Base-by-base conservation (phyloP, 2,797 vertebrate species). In the Sitta carolinensis region DNA sequence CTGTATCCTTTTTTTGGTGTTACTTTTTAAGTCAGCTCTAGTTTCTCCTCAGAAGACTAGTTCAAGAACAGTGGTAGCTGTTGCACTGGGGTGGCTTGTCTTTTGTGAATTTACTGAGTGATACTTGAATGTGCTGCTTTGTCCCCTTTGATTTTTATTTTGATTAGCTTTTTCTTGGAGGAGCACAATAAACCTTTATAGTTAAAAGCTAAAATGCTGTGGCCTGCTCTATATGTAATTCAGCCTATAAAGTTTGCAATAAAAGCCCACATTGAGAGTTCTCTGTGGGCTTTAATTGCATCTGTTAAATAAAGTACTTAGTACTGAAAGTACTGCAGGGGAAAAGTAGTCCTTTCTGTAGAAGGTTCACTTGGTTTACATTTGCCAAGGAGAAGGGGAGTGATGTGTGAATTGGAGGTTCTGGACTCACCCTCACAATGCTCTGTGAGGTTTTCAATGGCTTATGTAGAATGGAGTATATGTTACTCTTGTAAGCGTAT, bases 71-170 rank as follows among this genome's bases (percentile, higher is more conserved):
- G 34, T 6, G 1, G n/a, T 81, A 40, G 42, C 66, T 38, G 40
- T 80, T 57, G 59, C 81, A 30, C 48, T 57, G 88, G 47, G 16
- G 61, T 55, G 55, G 32, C 34, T 62, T 73, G 57, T 42, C 52
- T 92, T 93, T 84, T 91, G 40, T 92, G 77, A 23, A 34, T 94
- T 94, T 50, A 42, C 42, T 76, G 94, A 92, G 74, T 42, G 23
- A 68, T 81, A 55, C 48, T 59, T 90, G 45, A 92, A 96, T 95
- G 83, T 94, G 73, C 72, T 90, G 38, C 62, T 87, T 86, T 94
- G 79, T 94, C 68, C n/a, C 59, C 51, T 93, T 90, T 67, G 64
- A 47, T 91, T 81, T 92, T 90, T 64, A 78, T 89, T 94, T 80
- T 90, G 68, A 89, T 89, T 52, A 85, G 62, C 72, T 87, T 90